Evolutionary conservation across 2,113 vertebrate genomes (phyloP).

Genomic region (Numida meleagris): DNA sequence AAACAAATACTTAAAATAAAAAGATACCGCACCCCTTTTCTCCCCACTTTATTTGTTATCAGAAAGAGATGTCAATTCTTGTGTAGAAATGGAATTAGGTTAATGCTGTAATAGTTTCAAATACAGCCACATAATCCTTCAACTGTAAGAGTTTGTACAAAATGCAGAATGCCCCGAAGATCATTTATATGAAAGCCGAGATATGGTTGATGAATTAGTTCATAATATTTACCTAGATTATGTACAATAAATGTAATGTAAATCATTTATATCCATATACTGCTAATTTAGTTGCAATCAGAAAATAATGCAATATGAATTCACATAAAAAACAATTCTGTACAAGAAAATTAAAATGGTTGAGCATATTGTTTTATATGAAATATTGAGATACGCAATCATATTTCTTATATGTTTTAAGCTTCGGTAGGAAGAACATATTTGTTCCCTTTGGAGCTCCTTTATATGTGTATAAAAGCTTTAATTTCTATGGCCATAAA

Average conservation of each 20-base stretch:
- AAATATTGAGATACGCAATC: neutral
- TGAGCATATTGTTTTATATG: neutral
- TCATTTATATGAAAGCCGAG: neutral
- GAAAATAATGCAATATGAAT: slow-evolving; percentile 57
- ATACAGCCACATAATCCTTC: slow-evolving; percentile 54
- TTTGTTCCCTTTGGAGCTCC: neutral
- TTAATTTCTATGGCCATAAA: neutral
- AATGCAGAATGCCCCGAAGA: neutral
- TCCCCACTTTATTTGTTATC: slow-evolving; percentile 38
- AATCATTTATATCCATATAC: slow-evolving; percentile 56
- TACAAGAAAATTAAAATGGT: neutral
- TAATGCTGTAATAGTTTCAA: slow-evolving; percentile 27
- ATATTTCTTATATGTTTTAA: neutral
- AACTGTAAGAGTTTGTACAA: neutral
- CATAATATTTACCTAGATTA: slow-evolving; percentile 65
- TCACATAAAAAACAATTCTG: neutral
- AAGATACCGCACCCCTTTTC: neutral
- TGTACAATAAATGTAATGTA: slow-evolving; percentile 55
- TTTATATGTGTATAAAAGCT: neutral
- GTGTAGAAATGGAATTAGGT: neutral
- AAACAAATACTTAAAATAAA: rapidly evolving
- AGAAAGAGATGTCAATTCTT: slow-evolving; percentile 29
- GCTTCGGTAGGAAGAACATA: neutral
- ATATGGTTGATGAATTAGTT: slow-evolving; percentile 28
- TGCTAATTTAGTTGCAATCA: slow-evolving; percentile 39